Conservation (phyloP, 2,113 vertebrate genomes). For the Anguilla japonica region DNA sequence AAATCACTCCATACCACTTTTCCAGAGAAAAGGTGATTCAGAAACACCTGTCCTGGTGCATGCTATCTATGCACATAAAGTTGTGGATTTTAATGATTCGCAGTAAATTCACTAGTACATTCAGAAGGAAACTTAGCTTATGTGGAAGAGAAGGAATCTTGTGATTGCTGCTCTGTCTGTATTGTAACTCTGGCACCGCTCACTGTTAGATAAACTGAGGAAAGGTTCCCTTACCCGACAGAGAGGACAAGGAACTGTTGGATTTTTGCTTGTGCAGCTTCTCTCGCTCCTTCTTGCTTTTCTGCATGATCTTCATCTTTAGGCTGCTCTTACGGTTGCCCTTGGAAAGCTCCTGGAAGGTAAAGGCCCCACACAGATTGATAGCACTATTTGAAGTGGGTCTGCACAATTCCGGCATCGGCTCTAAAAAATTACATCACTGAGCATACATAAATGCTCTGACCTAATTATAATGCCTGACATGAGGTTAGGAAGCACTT, state of each 20-base stretch:
- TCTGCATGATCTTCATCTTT: conserved; percentile 85
- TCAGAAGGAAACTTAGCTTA: too few species aligned
- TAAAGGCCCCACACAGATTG: not conserved
- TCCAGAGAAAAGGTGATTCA: too few species aligned
- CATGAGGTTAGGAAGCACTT: too few species aligned
- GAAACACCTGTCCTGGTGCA: too few species aligned
- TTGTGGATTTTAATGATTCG: too few species aligned
- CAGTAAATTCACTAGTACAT: too few species aligned
- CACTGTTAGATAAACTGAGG: not conserved
- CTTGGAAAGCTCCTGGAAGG: conserved; percentile 66
- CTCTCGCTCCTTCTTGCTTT: conserved; percentile 80
- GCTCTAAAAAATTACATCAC: too few species aligned
- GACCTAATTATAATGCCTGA: too few species aligned
- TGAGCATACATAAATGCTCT: too few species aligned
- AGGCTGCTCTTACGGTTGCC: conserved; percentile 75
- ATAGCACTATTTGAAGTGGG: not conserved
- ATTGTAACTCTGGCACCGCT: not conserved
- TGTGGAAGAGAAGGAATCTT: not conserved
- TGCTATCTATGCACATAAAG: too few species aligned
- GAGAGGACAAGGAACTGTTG: conserved; percentile 61
- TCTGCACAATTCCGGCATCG: not conserved
- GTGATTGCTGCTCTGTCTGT: not conserved
- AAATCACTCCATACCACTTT: not conserved
- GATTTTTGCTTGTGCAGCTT: conserved; percentile 83
- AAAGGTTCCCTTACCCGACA: conserved; percentile 71